Evolutionary conservation across 2,888 invertebrate species (phyloP).

Genomic region (Epinotia nisella): DNA sequence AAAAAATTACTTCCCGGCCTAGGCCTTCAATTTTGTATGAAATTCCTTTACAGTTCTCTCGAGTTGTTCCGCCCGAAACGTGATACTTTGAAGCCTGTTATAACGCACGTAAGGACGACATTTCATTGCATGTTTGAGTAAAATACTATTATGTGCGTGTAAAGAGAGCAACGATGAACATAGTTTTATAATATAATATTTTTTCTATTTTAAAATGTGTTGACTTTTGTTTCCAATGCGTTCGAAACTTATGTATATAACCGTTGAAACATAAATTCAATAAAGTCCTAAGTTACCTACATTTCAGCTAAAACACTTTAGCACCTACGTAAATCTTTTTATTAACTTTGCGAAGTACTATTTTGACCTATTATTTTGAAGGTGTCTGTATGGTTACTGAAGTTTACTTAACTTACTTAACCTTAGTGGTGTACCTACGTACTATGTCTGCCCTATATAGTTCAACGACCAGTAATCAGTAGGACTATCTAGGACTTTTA

Average conservation of each 20-base stretch:
- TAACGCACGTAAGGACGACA: no score
- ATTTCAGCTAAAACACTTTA: not conserved
- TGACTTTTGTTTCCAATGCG: not conserved
- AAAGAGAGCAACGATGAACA: not conserved
- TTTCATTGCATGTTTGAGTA: no score
- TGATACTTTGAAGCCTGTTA: no score
- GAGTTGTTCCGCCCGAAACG: no score
- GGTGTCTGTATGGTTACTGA: not conserved
- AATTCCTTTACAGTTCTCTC: no score
- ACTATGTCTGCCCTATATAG: constrained; percentile 52
- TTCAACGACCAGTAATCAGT: constrained; percentile 52
- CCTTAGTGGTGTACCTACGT: constrained; percentile 2
- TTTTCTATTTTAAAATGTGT: not conserved
- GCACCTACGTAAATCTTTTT: not conserved
- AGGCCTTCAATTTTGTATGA: no score
- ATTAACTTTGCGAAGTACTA: constrained; percentile 9
- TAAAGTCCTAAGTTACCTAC: not conserved
- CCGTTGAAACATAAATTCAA: not conserved
- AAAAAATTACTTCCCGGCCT: no score
- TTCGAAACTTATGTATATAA: not conserved
- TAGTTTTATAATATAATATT: not conserved
- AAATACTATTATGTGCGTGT: no score
- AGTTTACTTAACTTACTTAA: constrained; percentile 1
- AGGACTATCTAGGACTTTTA: constrained; percentile 57
- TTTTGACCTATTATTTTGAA: constrained; percentile 5